phyloP scores from a whole-genome alignment of 35 echinoderm and acorn worm species.

The Ptychodera flava region DNA sequence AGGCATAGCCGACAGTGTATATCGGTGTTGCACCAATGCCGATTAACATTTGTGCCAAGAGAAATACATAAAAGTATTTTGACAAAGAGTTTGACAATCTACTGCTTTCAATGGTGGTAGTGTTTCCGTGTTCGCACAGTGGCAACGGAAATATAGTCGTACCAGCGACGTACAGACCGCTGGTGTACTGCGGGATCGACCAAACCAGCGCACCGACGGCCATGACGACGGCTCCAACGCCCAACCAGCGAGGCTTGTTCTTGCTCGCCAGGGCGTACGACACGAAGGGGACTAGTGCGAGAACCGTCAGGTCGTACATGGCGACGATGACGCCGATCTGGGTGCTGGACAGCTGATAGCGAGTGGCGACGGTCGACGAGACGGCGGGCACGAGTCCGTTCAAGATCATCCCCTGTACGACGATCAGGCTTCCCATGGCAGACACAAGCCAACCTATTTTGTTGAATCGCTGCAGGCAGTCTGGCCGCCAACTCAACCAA shows the following conservation, averaged over 20 bases:
- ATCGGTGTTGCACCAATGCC: not conserved
- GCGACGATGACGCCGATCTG: constrained; percentile 57
- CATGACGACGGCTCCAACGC: constrained; percentile 47
- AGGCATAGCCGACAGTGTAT: not conserved
- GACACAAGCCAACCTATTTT: not conserved
- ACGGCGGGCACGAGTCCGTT: constrained; percentile 47
- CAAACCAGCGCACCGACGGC: constrained; percentile 48
- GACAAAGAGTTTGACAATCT: not conserved
- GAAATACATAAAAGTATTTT: constrained; percentile 26
- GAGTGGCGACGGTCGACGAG: constrained; percentile 65
- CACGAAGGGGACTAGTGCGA: constrained; percentile 54
- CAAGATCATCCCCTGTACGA: constrained; percentile 68
- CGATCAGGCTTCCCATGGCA: constrained; percentile 13
- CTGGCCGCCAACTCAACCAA: not conserved
- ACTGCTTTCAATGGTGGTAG: not conserved
- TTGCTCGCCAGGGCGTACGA: constrained; percentile 58
- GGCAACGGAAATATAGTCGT: not conserved
- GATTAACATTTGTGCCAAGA: not conserved
- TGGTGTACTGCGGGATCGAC: constrained; percentile 62
- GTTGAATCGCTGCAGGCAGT: not conserved
- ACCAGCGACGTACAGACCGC: constrained; percentile 23
- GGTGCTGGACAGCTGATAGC: constrained; percentile 65
- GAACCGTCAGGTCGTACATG: constrained; percentile 56
- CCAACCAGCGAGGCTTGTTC: constrained; percentile 62
- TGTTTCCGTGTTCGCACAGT: not conserved